Evolutionary conservation across 2,113 vertebrate genomes (phyloP), one percentile per base, ranked within the genome.

Genomic region (Harpagus bidentatus): DNA sequence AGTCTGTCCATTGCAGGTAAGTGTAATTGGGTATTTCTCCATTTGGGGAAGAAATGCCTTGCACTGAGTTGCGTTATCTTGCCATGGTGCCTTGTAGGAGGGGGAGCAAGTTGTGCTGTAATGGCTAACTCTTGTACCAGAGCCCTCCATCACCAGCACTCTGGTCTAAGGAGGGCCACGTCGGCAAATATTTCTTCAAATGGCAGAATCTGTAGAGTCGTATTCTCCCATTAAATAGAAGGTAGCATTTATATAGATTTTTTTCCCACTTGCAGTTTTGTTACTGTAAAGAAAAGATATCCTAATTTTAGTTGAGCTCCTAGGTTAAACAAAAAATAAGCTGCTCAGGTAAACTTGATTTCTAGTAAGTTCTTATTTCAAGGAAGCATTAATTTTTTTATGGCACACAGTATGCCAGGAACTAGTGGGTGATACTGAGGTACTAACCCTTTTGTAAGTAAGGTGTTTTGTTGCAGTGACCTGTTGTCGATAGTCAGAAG

Each of bases 151-250:
- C 55, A 7, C 42, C 1, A 0, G 66, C 52, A 3, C 48, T 40
- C 34, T 0, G 0, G 9, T 28, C 34, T 7, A 4, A 77, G 36
- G 15, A 65, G 45, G 53, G 53, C 59, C 32, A 7, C 0, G 5
- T 48, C 3, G 4, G 69, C 42, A 47, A 40, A 8, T 19, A 4
- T 13, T 84, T 25, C 48, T 45, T 40, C 56, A 48, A 36, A 58
- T 25, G 38, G 22, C 82, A 79, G 63, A 29, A 48, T 38, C 29
- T 55, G 32, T 29, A 45, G 47, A 69, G 15, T 16, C 86, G 76
- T 16, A 8, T 14, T 66, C 22, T 53, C 8, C 45, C 4, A 1
- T 71, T n/a, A 67, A 61, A 36, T 6, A 25, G 17, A 53, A 85
- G 55, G 34, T 31, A 47, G 26, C n/a, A 12, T 76, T 93, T 76